Evolutionary conservation across 2,113 vertebrate genomes (phyloP).

Genomic region (Turdus rufiventris): DNA sequence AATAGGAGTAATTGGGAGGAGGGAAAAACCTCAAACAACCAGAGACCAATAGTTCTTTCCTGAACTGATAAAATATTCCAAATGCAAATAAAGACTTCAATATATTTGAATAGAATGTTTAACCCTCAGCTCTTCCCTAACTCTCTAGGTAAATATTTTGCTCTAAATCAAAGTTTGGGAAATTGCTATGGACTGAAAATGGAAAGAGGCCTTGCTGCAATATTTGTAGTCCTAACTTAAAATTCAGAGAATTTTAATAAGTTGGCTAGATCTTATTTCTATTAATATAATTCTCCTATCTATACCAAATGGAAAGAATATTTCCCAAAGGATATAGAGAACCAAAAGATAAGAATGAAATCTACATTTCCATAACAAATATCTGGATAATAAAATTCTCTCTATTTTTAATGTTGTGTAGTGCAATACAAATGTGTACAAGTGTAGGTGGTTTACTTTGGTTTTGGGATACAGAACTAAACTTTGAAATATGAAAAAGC

Average conservation of each 20-base stretch:
- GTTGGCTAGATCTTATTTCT: not conserved
- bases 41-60: not conserved
- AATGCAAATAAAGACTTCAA: not conserved
- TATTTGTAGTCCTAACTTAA: not conserved
- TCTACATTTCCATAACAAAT: constrained; percentile 19
- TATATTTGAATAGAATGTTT: not conserved
- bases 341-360: not conserved
- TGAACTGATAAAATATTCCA: not conserved
- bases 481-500: constrained; percentile 33
- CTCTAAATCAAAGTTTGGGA: not conserved
- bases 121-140: rapidly evolving
- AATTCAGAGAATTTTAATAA: not conserved
- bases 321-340: not conserved
- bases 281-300: not conserved
- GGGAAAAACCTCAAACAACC: rapidly evolving
- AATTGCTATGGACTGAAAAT: not conserved
- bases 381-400: not conserved
- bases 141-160: not conserved
- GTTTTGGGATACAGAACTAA: constrained; percentile 11
- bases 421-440: constrained; percentile 22
- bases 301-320: not conserved
- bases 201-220: not conserved
- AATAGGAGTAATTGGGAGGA: not conserved
- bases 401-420: not conserved
- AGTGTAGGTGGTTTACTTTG: constrained; percentile 40